Base-by-base conservation (phyloP, 2,113 vertebrate genomes). In the Dinomys branickii region DNA sequence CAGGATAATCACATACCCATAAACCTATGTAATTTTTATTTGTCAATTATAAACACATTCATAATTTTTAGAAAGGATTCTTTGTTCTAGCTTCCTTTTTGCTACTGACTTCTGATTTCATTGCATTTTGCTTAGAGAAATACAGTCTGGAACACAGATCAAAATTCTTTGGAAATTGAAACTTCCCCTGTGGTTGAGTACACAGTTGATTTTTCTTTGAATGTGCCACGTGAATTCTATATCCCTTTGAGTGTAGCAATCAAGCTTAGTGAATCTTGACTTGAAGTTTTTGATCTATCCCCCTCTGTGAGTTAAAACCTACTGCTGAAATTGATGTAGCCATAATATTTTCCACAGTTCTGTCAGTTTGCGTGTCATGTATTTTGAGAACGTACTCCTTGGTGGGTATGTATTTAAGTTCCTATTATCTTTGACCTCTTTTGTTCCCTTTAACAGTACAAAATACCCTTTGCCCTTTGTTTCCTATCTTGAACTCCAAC, bases 91-190 rank as follows among this genome's bases (percentile, higher is more conserved):
- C 24, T 87, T 44, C 44, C 17, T 54, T 77, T 91, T 95, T 87
- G 82, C 28, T 44, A 73, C 3, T 81, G 56, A 78, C 75, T 94
- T 94, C 81, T 90, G 63, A 41, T 80, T 92, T 91, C 54, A 84
- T 0, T 90, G 35, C 14, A 52, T 80, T 95, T 83, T 92, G 35
- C 81, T 84, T 63, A 94, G 44, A 77, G 80, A 94, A 52, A 69
- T 47, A 54, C 5, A 44, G 59, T 50, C 58, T 54, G 12, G 3
- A 88, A 78, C 44, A 50, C 75, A 63, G 41, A 56, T 58, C 69
- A 65, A 33, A 85, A 56, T n/a, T 85, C 65, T 90, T 86, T 73
- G 96, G 85, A 93, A 95, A 96, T 35, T 24, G 71, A 95, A 59
- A 86, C 35, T 75, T 93, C 47, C 41, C 88, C 58, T 86, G 88